phyloP scores from a whole-genome alignment of 2,888 invertebrate genomes.

The Phortica okadai region DNA sequence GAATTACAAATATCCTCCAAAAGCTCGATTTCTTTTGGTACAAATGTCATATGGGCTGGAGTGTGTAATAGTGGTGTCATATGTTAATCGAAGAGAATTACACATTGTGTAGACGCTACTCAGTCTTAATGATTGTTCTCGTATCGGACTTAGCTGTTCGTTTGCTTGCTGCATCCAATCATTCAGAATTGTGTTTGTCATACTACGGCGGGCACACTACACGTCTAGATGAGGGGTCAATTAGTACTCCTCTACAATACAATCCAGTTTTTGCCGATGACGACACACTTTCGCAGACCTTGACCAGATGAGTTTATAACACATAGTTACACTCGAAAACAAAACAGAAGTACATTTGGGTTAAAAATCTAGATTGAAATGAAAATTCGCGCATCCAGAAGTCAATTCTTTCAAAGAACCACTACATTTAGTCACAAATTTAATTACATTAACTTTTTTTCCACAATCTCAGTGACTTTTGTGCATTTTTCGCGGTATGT shows the following conservation, averaged over 20 bases:
- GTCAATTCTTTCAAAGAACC: neutral
- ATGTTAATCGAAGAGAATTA: too few relatives aligned
- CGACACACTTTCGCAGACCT: neutral
- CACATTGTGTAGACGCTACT: too few relatives aligned
- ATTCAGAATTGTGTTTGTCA: slow-evolving; percentile 60
- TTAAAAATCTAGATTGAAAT: neutral
- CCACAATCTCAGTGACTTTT: neutral
- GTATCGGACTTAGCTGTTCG: too few relatives aligned
- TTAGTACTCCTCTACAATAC: neutral
- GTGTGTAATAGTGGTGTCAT: too few relatives aligned
- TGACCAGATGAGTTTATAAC: neutral
- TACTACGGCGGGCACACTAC: slow-evolving; percentile 17
- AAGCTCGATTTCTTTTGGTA: too few relatives aligned
- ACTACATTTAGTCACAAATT: neutral
- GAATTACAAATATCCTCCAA: too few relatives aligned
- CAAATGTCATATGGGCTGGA: too few relatives aligned
- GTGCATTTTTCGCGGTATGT: neutral
- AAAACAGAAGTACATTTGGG: slow-evolving; percentile 4
- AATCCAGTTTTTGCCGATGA: slow-evolving; percentile 1
- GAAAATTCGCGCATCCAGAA: too few relatives aligned
- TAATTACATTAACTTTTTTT: neutral
- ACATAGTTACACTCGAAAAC: neutral
- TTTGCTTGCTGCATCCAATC: slow-evolving; percentile 52
- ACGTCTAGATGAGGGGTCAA: neutral
- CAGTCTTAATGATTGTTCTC: too few relatives aligned